Evolutionary conservation across 2,113 vertebrate species (phyloP).

Genomic region (Colinus virginianus): DNA sequence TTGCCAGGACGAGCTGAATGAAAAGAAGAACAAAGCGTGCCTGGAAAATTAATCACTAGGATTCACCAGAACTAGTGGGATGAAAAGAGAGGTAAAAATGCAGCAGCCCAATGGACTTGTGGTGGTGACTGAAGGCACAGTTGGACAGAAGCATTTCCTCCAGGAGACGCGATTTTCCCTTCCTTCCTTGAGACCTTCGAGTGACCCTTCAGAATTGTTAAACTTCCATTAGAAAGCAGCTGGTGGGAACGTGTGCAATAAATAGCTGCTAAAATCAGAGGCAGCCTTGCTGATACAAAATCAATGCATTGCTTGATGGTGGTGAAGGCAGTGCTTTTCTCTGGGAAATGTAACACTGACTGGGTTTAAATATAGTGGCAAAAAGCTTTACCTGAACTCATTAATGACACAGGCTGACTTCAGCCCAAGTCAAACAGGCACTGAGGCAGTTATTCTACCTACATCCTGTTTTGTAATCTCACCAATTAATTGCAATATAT

Average conservation of each 20-base stretch:
- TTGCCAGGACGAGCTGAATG: not conserved
- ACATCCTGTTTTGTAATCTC: slow-evolving; percentile 18
- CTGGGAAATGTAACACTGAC: slow-evolving; percentile 5
- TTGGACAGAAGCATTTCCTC: not conserved
- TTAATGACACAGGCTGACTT: not conserved
- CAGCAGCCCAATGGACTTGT: not conserved
- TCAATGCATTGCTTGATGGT: slow-evolving; percentile 33
- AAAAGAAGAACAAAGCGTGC: not conserved
- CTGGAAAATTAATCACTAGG: not conserved
- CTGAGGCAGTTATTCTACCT: not conserved
- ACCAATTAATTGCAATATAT: not conserved
- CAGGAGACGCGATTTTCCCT: not conserved
- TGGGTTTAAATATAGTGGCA: slow-evolving; percentile 1
- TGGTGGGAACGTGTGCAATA: slow-evolving; percentile 58
- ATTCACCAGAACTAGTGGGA: not conserved
- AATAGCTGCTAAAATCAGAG: slow-evolving; percentile 68
- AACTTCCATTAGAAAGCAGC: slow-evolving; percentile 51
- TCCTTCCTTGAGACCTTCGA: not conserved
- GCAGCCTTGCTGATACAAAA: slow-evolving; percentile 48
- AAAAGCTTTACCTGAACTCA: slow-evolving; percentile 38
- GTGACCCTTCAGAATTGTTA: slow-evolving; percentile 36
- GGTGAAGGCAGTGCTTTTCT: not conserved
- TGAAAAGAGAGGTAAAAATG: not conserved
- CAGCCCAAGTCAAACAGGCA: not conserved
- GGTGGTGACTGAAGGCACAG: not conserved